Percentiles rank a stretch among this genome's conserved stretches.
Evolutionary conservation across 2,888 invertebrate genomes (phyloP).

Genomic region (Calameuta pallipes): DNA sequence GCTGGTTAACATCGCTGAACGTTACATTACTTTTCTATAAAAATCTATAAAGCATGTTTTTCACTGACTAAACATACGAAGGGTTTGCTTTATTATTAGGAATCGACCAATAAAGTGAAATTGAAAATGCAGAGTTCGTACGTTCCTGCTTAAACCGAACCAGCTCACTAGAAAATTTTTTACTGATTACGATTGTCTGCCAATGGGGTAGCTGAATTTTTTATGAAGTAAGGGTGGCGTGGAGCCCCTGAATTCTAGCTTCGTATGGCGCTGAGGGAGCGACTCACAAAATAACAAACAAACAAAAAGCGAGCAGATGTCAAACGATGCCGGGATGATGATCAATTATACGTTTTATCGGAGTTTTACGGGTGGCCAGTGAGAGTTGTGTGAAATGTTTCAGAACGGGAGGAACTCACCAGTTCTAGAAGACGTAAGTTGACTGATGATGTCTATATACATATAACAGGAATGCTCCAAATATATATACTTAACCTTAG

Average conservation of each 20-base stretch:
- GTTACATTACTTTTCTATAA: neutral
- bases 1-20: neutral
- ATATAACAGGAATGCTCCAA: neutral
- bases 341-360: constrained; percentile 21
- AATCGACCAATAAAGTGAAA: neutral
- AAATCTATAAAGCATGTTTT: neutral
- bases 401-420: constrained; percentile 31
- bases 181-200: neutral
- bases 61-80: neutral
- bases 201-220: neutral
- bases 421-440: constrained; percentile 40
- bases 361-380: constrained; percentile 14
- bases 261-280: neutral
- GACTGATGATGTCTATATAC: neutral
- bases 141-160: neutral
- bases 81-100: neutral
- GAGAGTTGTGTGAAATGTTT: constrained; percentile 35
- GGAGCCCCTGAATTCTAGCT: neutral
- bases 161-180: neutral
- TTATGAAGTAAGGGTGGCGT: neutral
- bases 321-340: constrained; percentile 40
- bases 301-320: constrained; percentile 48
- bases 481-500: neutral
- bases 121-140: neutral
- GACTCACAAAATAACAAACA: constrained; percentile 33